Evolutionary conservation across 2,113 vertebrate species (phyloP), one percentile per base, ranked within the genome.

Genomic region (Lathamus discolor): DNA sequence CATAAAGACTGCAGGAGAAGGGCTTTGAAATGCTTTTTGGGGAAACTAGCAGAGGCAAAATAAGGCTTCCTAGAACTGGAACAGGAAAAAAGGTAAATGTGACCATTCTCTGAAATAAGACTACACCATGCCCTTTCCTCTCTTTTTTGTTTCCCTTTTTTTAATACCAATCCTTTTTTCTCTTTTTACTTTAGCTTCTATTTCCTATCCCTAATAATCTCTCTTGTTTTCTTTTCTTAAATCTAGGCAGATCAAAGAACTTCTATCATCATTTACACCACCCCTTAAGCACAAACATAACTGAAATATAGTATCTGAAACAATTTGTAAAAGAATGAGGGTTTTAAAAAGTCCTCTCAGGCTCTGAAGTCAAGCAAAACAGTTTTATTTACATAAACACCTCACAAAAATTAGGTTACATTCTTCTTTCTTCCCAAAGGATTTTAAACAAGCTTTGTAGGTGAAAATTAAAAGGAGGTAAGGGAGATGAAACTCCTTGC

Each of bases 341-440:
- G 23, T 3, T 82, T 92, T 79, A 49, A 68, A 48, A 92, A 82
- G 62, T 59, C 41, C 23, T 75, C 44, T 89, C 44, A 83, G 43
- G n/a, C 93, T 97, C 92, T 96, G 94, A 96, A 95, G 93, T 92
- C 46, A 85, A 79, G 31, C 27, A 82, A 92, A 94, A 43, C 59
- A 88, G 62, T 77, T 86, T 95, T 69, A 88, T 83, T 96, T 94
- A 85, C 84, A 83, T 92, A 92, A 95, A 64, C 44, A 87, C 62
- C 57, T 91, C 77, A 74, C 16, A 88, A 91, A 95, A 96, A 91
- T 27, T 83, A 37, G 78, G 91, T 96, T 85, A 90, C 79, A 95
- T 69, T 83, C 1, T 69, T 89, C 43, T 51, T 83, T 87, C 67
- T 69, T 83, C 92, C 94, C 86, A 81, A 88, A 83, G 82, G 92